Conservation (phyloP, 2,113 vertebrate genomes). For the Mungos mungo region DNA sequence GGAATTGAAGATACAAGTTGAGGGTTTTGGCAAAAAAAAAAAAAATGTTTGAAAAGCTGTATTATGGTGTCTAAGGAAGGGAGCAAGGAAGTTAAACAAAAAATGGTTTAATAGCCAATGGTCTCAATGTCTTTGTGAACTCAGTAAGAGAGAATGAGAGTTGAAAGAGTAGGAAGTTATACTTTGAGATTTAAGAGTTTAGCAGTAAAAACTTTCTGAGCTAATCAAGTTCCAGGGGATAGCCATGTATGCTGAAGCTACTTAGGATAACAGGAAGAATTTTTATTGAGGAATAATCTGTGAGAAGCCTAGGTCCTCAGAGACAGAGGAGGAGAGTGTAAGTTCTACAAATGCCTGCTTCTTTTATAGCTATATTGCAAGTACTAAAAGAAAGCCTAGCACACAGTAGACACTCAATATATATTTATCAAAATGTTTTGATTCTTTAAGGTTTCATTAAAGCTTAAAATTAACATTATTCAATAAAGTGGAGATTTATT, state of each 20-base stretch:
- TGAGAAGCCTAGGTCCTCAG: neutral
- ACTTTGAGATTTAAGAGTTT: neutral
- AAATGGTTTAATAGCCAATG: neutral
- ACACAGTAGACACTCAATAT: neutral
- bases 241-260: neutral
- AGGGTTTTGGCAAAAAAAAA: neutral
- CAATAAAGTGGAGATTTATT: too few relatives aligned
- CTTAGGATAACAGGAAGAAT: neutral
- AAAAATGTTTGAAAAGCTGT: neutral
- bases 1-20: neutral
- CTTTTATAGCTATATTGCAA: neutral
- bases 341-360: neutral
- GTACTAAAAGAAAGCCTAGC: neutral
- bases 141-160: neutral
- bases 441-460: neutral
- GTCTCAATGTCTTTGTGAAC: neutral
- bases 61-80: neutral
- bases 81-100: neutral
- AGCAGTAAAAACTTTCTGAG: neutral
- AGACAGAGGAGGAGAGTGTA: neutral
- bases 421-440: neutral
- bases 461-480: neutral
- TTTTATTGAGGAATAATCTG: neutral
- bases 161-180: neutral
- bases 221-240: neutral